Evolutionary conservation across 2,113 vertebrate species (phyloP).

Genomic region (Ophiodon elongatus): DNA sequence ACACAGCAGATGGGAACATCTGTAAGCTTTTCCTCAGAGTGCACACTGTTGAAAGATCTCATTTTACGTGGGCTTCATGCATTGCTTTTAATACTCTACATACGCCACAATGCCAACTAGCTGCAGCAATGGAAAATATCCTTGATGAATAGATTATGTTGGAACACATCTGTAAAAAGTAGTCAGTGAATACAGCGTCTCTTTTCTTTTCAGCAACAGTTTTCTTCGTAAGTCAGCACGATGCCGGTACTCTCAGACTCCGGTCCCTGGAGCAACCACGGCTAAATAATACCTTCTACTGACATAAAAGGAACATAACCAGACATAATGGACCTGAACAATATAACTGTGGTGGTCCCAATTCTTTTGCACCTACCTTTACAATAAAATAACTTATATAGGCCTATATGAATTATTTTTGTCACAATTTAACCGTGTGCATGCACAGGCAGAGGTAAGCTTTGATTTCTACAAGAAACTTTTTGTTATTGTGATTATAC

Average conservation of each 20-base stretch:
- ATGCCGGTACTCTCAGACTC: neutral
- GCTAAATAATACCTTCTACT: neutral
- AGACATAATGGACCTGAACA: neutral
- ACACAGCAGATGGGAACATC: conserved; percentile 68
- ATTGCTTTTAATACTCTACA: conserved; percentile 25
- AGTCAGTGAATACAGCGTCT: neutral
- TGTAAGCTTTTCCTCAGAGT: conserved; percentile 63
- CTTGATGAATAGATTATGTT: neutral
- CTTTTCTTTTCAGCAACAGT: neutral
- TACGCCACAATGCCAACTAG: neutral
- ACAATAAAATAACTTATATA: neutral
- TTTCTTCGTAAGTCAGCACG: neutral
- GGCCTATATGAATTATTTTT: neutral
- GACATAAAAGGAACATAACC: neutral
- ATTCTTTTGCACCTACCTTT: too few species aligned
- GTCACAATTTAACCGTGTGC: neutral
- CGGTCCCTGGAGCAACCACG: neutral
- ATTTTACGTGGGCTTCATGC: conserved; percentile 23
- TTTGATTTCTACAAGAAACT: neutral
- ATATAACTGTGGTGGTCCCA: too few species aligned
- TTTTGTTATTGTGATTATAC: neutral
- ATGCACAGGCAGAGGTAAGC: neutral
- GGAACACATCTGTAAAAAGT: neutral
- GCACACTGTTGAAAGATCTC: conserved; percentile 49
- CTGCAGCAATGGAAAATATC: neutral